Evolutionary conservation across 2,888 invertebrate genomes (phyloP).

Genomic region (Anthophora plumipes): DNA sequence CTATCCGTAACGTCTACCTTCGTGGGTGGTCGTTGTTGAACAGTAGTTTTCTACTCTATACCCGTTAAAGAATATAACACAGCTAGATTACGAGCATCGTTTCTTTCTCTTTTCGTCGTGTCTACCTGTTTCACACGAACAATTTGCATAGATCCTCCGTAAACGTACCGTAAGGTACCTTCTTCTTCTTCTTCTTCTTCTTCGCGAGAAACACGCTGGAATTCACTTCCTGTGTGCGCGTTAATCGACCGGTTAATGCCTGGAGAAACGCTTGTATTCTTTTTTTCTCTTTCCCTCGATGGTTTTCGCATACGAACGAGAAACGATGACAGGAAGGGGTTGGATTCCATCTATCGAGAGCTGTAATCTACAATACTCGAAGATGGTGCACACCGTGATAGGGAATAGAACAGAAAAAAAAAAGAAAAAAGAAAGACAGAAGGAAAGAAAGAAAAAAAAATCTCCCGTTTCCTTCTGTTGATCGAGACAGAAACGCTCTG

Average conservation of each 20-base stretch:
- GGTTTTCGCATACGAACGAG: not conserved
- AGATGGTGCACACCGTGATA: too few species aligned
- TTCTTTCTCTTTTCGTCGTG: not conserved
- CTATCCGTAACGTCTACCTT: conserved; percentile 65
- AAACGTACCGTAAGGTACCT: too few species aligned
- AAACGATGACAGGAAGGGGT: not conserved
- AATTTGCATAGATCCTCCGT: conserved; percentile 17
- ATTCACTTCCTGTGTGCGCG: conserved; percentile 27
- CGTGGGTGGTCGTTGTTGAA: conserved; percentile 67
- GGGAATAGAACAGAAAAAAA: too few species aligned
- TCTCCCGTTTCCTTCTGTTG: conserved; percentile 4
- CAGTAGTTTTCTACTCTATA: conserved; percentile 61
- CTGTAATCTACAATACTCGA: not conserved
- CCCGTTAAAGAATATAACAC: conserved; percentile 58
- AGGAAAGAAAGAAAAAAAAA: too few species aligned
- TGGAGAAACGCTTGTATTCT: not conserved
- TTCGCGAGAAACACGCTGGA: conserved; percentile 7
- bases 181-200: conserved; percentile 6
- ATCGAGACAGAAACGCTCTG: too few species aligned
- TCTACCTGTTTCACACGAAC: not conserved
- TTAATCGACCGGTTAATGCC: conserved; percentile 13
- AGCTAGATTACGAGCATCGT: conserved; percentile 45
- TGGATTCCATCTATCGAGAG: not conserved
- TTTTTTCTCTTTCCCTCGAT: not conserved
- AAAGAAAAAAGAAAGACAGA: too few species aligned